Conservation (phyloP, 2,888 invertebrate genomes). For the Conus canariensis region DNA sequence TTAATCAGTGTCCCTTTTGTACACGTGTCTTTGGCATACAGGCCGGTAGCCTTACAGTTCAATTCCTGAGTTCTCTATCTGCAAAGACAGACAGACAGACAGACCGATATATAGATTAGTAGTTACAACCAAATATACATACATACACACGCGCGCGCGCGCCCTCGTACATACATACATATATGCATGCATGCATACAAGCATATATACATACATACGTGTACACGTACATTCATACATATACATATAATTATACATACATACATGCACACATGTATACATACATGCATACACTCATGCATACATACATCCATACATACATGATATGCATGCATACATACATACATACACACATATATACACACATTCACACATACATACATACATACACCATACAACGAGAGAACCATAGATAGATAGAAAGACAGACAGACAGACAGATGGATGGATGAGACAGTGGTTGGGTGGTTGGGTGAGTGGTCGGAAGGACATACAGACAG, state of each 20-base stretch:
- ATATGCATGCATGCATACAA: neutral
- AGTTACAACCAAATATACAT: neutral
- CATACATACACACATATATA: conserved; percentile 3
- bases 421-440: too few relatives aligned
- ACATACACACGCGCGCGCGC: neutral
- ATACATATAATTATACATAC: too few relatives aligned
- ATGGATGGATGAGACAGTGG: too few relatives aligned
- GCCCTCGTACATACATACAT: neutral
- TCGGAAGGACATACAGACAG: too few relatives aligned
- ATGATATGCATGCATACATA: neutral
- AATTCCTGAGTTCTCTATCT: too few relatives aligned
- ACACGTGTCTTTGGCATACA: too few relatives aligned
- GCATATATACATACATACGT: neutral
- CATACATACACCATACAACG: neutral
- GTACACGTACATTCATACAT: too few relatives aligned
- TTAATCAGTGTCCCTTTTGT: too few relatives aligned
- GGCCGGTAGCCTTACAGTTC: neutral
- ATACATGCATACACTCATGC: too few relatives aligned
- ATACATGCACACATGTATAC: too few relatives aligned
- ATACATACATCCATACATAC: neutral
- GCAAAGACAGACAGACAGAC: neutral
- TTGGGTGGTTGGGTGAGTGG: too few relatives aligned
- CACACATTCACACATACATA: neutral
- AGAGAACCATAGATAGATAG: too few relatives aligned
- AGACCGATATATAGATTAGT: neutral